These are phyloP conservation scores for Dreissena rostriformis DNA, from an alignment of 1,140 invertebrate genomes.

Conservation along the genomic window DNA sequence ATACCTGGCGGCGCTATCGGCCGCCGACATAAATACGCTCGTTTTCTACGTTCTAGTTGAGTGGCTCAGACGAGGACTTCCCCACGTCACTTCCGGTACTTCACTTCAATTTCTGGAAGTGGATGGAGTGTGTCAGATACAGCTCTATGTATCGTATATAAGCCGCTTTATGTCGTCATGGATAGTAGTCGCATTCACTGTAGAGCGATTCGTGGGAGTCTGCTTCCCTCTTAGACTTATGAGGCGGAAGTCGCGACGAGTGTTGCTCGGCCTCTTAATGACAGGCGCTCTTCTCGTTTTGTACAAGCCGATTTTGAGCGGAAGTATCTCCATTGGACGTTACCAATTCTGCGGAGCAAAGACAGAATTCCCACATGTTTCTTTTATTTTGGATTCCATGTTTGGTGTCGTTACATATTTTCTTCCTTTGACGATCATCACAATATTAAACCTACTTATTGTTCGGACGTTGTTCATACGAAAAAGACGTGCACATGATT, in stretches of 20 bases:
- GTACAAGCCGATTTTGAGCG: constrained; percentile 71
- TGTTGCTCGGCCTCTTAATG: constrained; percentile 55
- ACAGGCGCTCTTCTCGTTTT: constrained; percentile 56
- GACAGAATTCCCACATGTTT: constrained; percentile 50
- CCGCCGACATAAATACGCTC: constrained; percentile 63
- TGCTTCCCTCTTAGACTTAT: constrained; percentile 63
- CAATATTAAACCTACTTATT: constrained; percentile 66
- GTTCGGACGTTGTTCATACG: constrained; percentile 59
- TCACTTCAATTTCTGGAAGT: constrained; percentile 56
- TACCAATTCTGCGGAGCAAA: constrained; percentile 49
- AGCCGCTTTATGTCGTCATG: constrained; percentile 73
- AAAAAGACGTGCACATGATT: constrained; percentile 38
- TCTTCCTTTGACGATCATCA: constrained; percentile 67
- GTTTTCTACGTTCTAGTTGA: constrained; percentile 67
- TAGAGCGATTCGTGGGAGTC: constrained; percentile 73
- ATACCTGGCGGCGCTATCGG: constrained; percentile 66
- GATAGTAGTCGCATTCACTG: constrained; percentile 74
- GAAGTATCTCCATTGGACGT: constrained; percentile 19
- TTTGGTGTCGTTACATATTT: constrained; percentile 64
- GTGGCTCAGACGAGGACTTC: constrained; percentile 65
- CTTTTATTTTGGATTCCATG: constrained; percentile 68
- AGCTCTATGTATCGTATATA: constrained; percentile 70
- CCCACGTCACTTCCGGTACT: constrained; percentile 3
- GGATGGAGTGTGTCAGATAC: constrained; percentile 69
- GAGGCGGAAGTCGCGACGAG: constrained; percentile 49